These are phyloP conservation scores for Cichladusa arquata DNA, from an alignment of 2,113 vertebrate genomes.

Conservation along the genomic window DNA sequence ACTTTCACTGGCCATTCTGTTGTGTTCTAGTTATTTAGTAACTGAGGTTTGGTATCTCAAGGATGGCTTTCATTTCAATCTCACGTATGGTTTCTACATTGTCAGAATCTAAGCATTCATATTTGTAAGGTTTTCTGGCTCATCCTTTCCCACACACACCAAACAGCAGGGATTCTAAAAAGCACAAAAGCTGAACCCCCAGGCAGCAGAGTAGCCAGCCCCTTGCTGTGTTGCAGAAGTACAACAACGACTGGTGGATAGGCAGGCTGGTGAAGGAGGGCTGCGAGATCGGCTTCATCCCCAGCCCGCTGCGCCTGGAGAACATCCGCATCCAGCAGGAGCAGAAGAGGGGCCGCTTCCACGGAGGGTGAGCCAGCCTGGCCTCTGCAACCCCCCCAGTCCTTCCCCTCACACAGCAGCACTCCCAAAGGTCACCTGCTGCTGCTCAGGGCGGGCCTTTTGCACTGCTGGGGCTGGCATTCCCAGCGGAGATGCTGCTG, in stretches of 20 bases:
- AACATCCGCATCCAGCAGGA: conserved; percentile 94
- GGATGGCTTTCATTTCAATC: too few species aligned
- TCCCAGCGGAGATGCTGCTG: background rate
- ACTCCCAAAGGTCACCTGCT: background rate
- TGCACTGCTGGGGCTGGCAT: background rate
- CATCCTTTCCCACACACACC: background rate
- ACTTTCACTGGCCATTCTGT: too few species aligned
- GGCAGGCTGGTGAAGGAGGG: conserved; percentile 96
- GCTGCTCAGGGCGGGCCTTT: too few species aligned
- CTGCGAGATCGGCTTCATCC: conserved; percentile 96
- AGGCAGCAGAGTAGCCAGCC: background rate
- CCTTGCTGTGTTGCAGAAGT: conserved; percentile 83
- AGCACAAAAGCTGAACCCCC: too few species aligned
- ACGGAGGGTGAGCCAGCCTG: conserved; percentile 82
- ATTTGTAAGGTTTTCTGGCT: too few species aligned
- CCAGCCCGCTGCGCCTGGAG: conserved; percentile 92
- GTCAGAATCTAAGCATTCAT: too few species aligned
- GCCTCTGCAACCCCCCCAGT: background rate
- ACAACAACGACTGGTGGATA: conserved; percentile 99
- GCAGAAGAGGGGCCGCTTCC: conserved; percentile 93
- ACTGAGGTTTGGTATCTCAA: too few species aligned
- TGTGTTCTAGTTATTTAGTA: too few species aligned
- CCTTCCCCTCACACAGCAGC: accelerated
- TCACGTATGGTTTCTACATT: too few species aligned
- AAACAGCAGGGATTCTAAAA: too few species aligned